phyloP scores from a whole-genome alignment of 2,797 vertebrate species.

The Takifugu ocellatus region DNA sequence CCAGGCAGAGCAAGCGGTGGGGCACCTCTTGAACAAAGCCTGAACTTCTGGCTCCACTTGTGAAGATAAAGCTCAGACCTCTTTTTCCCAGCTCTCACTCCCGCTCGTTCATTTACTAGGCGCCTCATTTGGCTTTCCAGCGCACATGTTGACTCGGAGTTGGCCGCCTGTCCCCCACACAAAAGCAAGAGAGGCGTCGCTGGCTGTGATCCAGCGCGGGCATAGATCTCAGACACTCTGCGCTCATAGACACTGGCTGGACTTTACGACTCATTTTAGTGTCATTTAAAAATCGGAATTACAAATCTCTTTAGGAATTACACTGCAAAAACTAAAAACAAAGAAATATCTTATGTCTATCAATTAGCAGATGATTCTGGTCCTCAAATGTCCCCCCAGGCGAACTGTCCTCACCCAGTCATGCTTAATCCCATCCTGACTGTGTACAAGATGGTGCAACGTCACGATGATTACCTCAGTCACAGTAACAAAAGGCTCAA shows the following conservation, averaged over 20 bases:
- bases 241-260: slow-evolving; percentile 20
- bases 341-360: no score
- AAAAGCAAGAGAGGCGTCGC: slow-evolving; percentile 55
- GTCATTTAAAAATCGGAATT: no score
- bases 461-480: slow-evolving; percentile 40
- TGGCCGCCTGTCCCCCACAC: slow-evolving; percentile 46
- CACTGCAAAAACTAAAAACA: no score
- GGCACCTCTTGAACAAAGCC: slow-evolving; percentile 64
- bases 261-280: background rate
- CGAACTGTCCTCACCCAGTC: slow-evolving; percentile 10
- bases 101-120: slow-evolving; percentile 48
- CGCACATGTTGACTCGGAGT: slow-evolving; percentile 55
- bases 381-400: slow-evolving; percentile 26
- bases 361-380: background rate
- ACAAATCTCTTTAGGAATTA: no score
- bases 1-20: slow-evolving; percentile 41
- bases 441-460: slow-evolving; percentile 33
- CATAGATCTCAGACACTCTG: slow-evolving; percentile 44
- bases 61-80: slow-evolving; percentile 77
- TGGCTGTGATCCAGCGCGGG: slow-evolving; percentile 45
- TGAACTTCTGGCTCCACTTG: slow-evolving; percentile 62
- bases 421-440: slow-evolving; percentile 42
- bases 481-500: slow-evolving; percentile 60
- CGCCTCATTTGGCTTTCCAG: slow-evolving; percentile 54
- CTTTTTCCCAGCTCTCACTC: slow-evolving; percentile 59